Conservation (phyloP, 2,113 vertebrate species). For the Trematomus loennbergii region DNA sequence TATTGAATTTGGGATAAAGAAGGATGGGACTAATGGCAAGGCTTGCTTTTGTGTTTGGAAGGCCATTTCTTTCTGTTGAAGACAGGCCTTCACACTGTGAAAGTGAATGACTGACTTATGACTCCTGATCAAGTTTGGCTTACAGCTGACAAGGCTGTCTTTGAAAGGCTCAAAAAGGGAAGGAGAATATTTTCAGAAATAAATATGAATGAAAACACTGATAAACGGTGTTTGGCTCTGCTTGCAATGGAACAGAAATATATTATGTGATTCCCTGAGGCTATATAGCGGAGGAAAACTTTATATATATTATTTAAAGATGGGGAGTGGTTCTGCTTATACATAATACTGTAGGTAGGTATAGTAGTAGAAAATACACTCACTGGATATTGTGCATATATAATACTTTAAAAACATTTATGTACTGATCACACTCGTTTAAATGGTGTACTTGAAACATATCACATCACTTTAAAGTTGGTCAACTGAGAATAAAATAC, state of each 20-base stretch:
- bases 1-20: constrained; percentile 9
- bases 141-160: constrained; percentile 41
- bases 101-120: constrained; percentile 14
- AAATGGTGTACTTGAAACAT: not conserved
- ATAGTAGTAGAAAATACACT: not conserved
- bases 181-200: not conserved
- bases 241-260: not conserved
- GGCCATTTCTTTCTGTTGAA: constrained; percentile 3
- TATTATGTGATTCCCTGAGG: not conserved
- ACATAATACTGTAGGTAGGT: not conserved
- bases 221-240: not conserved
- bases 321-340: not conserved
- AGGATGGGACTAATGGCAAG: not conserved
- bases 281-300: not conserved
- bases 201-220: not conserved
- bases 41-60: constrained; percentile 21
- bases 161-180: not conserved
- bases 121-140: constrained; percentile 16
- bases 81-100: constrained; percentile 14
- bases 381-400: not conserved
- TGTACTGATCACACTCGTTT: not conserved
- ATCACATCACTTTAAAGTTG: too few species aligned
- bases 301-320: not conserved
- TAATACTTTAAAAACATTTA: not conserved
- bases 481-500: not conserved